Conservation (phyloP, 1,140 invertebrate species). For the Bombus breviceps region DNA sequence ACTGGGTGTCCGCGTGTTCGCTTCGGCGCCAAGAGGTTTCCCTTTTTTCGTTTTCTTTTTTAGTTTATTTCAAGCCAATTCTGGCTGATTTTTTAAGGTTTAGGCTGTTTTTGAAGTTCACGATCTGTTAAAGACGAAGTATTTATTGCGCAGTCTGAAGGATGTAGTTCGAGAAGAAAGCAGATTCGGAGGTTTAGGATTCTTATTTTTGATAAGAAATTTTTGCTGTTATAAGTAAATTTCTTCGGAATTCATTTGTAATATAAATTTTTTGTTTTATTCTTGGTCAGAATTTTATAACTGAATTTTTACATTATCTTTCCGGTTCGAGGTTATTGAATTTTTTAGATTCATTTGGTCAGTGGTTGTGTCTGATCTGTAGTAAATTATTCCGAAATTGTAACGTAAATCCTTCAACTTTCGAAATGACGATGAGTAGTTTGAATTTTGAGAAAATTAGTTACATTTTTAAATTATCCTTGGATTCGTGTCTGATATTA, state of each 20-base stretch:
- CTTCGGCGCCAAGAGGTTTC: background rate
- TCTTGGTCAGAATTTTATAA: background rate
- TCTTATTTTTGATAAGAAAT: background rate
- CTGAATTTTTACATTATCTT: background rate
- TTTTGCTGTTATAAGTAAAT: background rate
- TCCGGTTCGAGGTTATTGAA: too few relatives aligned
- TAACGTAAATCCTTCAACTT: too few relatives aligned
- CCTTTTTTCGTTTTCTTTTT: background rate
- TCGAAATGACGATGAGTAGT: too few relatives aligned
- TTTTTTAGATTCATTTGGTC: too few relatives aligned
- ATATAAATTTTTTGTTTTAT: background rate
- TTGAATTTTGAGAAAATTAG: too few relatives aligned
- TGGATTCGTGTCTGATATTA: background rate
- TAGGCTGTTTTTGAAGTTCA: too few relatives aligned
- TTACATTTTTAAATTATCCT: background rate
- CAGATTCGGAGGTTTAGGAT: background rate
- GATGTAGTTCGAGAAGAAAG: background rate
- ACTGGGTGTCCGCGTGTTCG: constrained; percentile 43
- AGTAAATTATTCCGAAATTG: too few relatives aligned
- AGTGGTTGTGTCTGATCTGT: too few relatives aligned
- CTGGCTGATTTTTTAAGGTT: background rate
- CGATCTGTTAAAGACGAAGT: background rate
- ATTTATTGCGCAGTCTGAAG: too few relatives aligned
- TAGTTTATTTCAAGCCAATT: background rate
- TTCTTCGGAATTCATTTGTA: background rate